These are phyloP conservation scores for Pachypanchax playfairii DNA, from an alignment of 2,113 vertebrate species.

Conservation along the genomic window DNA sequence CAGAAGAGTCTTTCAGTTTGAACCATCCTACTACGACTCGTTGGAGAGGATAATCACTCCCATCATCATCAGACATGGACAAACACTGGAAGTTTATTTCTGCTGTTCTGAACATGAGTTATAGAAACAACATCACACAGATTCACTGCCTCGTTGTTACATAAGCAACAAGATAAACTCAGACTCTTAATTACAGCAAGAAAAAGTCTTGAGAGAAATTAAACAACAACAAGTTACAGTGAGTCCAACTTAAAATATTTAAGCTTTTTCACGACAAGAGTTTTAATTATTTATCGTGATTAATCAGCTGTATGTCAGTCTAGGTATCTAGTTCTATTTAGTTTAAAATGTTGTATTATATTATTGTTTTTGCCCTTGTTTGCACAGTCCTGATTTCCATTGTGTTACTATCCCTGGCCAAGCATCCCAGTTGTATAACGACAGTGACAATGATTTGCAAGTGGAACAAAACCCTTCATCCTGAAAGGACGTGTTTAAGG, in stretches of 20 bases:
- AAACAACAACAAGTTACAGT: background rate
- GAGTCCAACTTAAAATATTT: background rate
- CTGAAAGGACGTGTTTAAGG: conserved; percentile 48
- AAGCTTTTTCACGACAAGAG: background rate
- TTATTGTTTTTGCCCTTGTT: background rate
- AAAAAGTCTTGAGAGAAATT: background rate
- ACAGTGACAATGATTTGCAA: conserved; percentile 61
- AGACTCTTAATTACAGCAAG: background rate
- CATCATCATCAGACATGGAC: background rate
- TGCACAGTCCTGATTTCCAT: conserved; percentile 26
- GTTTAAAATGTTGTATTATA: background rate
- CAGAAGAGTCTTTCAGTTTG: background rate
- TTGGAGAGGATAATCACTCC: background rate
- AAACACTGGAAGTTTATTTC: background rate
- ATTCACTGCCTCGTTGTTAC: background rate
- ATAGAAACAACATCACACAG: background rate
- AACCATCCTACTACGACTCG: conserved; percentile 1
- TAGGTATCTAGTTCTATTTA: too few species aligned
- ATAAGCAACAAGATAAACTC: conserved; percentile 4
- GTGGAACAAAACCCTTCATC: conserved; percentile 64
- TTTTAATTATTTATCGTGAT: too few species aligned
- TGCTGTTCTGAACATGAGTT: background rate
- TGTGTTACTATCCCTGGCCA: background rate
- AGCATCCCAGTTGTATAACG: conserved; percentile 38
- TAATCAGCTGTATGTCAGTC: too few species aligned